These are phyloP conservation scores for Tenthredo amoena DNA, from an alignment of 2,888 invertebrate species.

Conservation along the genomic window DNA sequence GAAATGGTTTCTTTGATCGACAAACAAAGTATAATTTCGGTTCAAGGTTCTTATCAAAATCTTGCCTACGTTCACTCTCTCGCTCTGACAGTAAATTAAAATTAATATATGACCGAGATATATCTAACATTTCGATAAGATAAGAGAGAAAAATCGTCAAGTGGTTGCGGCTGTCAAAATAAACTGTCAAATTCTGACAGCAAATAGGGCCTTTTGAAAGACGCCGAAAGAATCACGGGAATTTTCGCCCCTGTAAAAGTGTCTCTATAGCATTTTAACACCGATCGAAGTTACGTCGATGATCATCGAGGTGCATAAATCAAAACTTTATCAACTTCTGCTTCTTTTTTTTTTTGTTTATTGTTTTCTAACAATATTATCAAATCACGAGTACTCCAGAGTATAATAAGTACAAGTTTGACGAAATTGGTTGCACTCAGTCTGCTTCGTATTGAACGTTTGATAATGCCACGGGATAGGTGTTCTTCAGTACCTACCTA, in stretches of 20 bases:
- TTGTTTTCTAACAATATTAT: background rate
- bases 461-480: background rate
- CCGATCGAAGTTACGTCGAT: conserved; percentile 49
- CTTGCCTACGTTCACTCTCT: conserved; percentile 41
- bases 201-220: conserved; percentile 20
- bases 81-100: conserved; percentile 61
- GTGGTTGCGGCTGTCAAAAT: conserved; percentile 54
- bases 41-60: conserved; percentile 52
- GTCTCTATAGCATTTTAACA: background rate
- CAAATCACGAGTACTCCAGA: conserved; percentile 10
- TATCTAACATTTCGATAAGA: conserved; percentile 64
- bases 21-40: conserved; percentile 40
- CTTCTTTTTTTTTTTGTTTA: background rate
- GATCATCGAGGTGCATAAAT: background rate
- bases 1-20: conserved; percentile 47
- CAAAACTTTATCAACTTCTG: background rate
- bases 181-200: conserved; percentile 51
- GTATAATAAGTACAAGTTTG: conserved; percentile 50
- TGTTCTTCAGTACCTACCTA: conserved; percentile 20
- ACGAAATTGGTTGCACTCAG: background rate
- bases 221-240: conserved; percentile 55
- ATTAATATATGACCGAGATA: conserved; percentile 64
- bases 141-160: conserved; percentile 59
- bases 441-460: background rate
- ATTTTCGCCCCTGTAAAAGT: conserved; percentile 35